Base-by-base conservation (phyloP, 2,113 vertebrate species). In the Varanus komodoensis region DNA sequence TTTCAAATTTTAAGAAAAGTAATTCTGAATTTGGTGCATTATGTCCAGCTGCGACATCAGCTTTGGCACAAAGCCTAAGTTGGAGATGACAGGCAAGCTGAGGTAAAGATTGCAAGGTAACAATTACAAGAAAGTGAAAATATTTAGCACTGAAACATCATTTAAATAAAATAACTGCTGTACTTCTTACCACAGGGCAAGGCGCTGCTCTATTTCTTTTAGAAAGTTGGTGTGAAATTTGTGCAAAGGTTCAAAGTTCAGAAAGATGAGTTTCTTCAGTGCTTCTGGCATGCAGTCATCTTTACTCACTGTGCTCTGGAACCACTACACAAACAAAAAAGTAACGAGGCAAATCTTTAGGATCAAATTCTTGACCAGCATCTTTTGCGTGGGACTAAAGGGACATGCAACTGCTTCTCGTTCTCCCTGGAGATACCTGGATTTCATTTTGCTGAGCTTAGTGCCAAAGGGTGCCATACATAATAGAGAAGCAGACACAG, bases 171-270 rank as follows among this genome's bases (percentile, higher is more conserved):
- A 87, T 61, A 93, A 87, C 52, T 75, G 85, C 12, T 5, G 87
- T 64, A 8, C 11, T 12, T 90, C 98, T 99, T 96, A 99, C 99
- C 99, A 99, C 32, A 98, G 94, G 87, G 98, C 98, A 89, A 99
- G 97, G 89, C 99, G 97, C 94, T 99, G 99, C 96, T 99, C 99
- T 95, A 99, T 98, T 96, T 99, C 99, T 97, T 98, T 99, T 95
- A 99, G 98, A 97, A 99, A 99, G 93, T 97, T 98, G n/a, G 97
- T 96, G 92, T 99, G 99, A 96, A 99, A 99, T 94, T 98, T 99
- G 97, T 99, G 98, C 95, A 99, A 97, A 79, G 99, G 99, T 96
- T 99, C 98, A 5, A 99, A 99, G 95, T 98, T 98, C 67, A 98
- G 98, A 95, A 98, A 98, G 93, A 99, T 93, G 74, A 98, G 95